phyloP scores from a whole-genome alignment of 2,113 vertebrate species.

The Pontoporia blainvillei region DNA sequence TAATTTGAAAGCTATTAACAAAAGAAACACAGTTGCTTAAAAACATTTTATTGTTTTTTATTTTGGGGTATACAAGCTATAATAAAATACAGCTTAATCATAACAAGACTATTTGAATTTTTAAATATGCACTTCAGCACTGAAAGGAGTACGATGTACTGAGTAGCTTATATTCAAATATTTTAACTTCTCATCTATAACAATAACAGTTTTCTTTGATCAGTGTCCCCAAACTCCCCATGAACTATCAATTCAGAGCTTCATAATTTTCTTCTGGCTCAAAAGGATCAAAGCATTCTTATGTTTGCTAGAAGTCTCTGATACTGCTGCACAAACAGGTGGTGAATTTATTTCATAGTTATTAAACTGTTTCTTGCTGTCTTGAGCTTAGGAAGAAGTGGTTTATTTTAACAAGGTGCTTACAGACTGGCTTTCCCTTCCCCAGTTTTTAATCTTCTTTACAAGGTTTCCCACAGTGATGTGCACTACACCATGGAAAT shows the following conservation, averaged over 20 bases:
- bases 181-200: constrained; percentile 51
- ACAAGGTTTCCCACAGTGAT: constrained; percentile 6
- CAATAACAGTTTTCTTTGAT: constrained; percentile 55
- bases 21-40: constrained; percentile 10
- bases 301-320: constrained; percentile 40
- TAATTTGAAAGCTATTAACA: constrained; percentile 24
- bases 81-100: constrained; percentile 24
- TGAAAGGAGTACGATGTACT: neutral
- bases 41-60: constrained; percentile 24
- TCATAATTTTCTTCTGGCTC: constrained; percentile 43
- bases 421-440: neutral
- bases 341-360: constrained; percentile 41
- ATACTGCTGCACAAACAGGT: constrained; percentile 43
- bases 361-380: constrained; percentile 52
- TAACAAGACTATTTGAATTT: constrained; percentile 34
- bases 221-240: constrained; percentile 9
- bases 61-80: neutral
- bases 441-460: constrained; percentile 32
- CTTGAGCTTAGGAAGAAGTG: constrained; percentile 27
- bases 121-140: constrained; percentile 8
- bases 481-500: neutral
- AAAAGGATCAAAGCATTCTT: constrained; percentile 62
- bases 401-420: constrained; percentile 51
- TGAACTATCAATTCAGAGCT: constrained; percentile 44
- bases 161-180: constrained; percentile 13